phyloP scores from a whole-genome alignment of 2,797 vertebrate genomes.

The Brachyrhaphis roseni region DNA sequence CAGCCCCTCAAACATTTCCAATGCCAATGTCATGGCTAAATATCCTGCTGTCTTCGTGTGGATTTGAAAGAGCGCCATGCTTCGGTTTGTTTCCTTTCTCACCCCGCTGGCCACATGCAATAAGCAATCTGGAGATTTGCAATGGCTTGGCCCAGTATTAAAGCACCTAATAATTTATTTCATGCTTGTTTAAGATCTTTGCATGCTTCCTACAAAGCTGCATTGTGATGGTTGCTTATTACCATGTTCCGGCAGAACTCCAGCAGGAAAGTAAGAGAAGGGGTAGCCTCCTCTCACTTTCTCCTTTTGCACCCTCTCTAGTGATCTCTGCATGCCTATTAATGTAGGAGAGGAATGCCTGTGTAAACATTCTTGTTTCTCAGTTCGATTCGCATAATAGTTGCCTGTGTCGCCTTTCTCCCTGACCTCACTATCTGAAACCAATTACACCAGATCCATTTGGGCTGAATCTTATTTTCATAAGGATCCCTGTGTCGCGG shows the following conservation, averaged over 20 bases:
- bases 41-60: constrained; percentile 61
- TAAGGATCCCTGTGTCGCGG: constrained; percentile 91
- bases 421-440: constrained; percentile 99
- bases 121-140: constrained; percentile 77
- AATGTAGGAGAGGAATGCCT: constrained; percentile 91
- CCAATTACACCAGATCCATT: constrained; percentile 99
- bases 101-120: constrained; percentile 36
- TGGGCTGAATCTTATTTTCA: constrained; percentile 98
- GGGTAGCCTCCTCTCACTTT: constrained; percentile 47
- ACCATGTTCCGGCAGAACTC: constrained; percentile 54
- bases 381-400: constrained; percentile 90
- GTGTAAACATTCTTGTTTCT: constrained; percentile 98
- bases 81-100: constrained; percentile 53
- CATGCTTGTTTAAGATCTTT: constrained; percentile 82
- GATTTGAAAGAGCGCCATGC: constrained; percentile 69
- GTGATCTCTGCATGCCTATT: constrained; percentile 84
- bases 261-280: constrained; percentile 24
- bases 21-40: constrained; percentile 68
- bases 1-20: constrained; percentile 62
- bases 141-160: constrained; percentile 69
- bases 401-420: constrained; percentile 95
- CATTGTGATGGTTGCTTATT: constrained; percentile 79
- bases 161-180: constrained; percentile 75
- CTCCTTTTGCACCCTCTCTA: constrained; percentile 47
- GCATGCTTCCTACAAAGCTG: constrained; percentile 78